A percentile compares a stretch with the other conserved stretches of the same genome.
Conservation (phyloP, 2,113 vertebrate genomes). For the Arenaria interpres region DNA sequence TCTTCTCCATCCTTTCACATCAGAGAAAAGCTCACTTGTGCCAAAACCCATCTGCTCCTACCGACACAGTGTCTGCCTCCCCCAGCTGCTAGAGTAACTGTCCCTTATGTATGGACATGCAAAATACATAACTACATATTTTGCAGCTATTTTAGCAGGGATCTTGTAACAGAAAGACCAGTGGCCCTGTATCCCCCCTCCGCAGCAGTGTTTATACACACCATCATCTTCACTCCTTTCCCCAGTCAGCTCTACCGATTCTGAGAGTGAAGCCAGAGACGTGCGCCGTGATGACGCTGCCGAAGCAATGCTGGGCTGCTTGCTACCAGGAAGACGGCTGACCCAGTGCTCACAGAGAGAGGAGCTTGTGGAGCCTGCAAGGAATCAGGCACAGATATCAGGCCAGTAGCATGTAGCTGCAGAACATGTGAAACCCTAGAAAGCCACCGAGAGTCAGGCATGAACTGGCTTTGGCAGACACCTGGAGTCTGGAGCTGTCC, state of each 20-base stretch:
- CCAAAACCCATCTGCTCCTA: neutral
- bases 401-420: accelerated
- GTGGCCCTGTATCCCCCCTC: accelerated
- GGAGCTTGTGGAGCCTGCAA: constrained; percentile 94
- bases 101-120: too few relatives aligned
- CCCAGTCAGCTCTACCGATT: constrained; percentile 88
- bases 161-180: neutral
- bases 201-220: constrained; percentile 43
- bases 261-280: constrained; percentile 90
- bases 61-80: neutral
- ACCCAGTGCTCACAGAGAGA: constrained; percentile 98
- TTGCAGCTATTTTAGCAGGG: neutral
- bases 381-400: neutral
- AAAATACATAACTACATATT: neutral
- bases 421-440: accelerated
- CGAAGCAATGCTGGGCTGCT: constrained; percentile 91
- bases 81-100: neutral
- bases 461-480: accelerated
- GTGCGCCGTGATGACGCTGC: constrained; percentile 94
- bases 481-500: neutral
- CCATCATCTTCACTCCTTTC: constrained; percentile 95
- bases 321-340: constrained; percentile 91
- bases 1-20: neutral
- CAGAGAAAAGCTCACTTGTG: neutral
- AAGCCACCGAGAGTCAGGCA: neutral